These are phyloP conservation scores for Aphelenchoides besseyi DNA, from an alignment of 1,140 invertebrate genomes.

Conservation along the genomic window DNA sequence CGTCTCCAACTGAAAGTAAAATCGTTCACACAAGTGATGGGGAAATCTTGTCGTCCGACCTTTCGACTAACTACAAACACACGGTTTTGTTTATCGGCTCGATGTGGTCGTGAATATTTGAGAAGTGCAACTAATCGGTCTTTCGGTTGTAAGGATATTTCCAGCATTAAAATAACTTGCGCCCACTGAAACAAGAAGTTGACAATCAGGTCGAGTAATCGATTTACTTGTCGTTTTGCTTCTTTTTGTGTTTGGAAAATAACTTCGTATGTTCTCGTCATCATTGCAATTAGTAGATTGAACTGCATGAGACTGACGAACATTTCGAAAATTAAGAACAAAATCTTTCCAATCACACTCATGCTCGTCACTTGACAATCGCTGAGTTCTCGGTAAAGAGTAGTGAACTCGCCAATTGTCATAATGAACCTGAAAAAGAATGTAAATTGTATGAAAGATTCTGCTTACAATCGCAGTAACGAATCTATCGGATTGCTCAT, in stretches of 20 bases:
- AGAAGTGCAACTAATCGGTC: conserved; percentile 78
- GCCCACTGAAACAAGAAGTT: conserved; percentile 74
- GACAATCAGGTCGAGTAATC: not conserved
- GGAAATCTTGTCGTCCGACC: not conserved
- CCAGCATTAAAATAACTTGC: conserved; percentile 86
- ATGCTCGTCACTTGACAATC: conserved; percentile 27
- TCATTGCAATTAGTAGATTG: conserved; percentile 98
- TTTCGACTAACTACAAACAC: conserved; percentile 72
- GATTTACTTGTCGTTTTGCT: conserved; percentile 83
- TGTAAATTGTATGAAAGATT: not conserved
- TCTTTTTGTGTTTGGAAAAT: conserved; percentile 92
- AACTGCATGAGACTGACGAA: conserved; percentile 86
- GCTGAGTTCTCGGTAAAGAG: conserved; percentile 83
- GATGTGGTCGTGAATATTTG: conserved; percentile 89
- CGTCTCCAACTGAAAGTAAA: not conserved
- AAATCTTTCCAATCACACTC: conserved; percentile 68
- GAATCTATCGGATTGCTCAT: conserved; percentile 76
- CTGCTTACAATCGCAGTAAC: conserved; percentile 77
- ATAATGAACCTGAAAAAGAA: conserved; percentile 73
- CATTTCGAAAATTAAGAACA: conserved; percentile 90
- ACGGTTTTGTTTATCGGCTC: conserved; percentile 71
- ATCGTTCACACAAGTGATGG: not conserved
- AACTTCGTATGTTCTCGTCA: conserved; percentile 91
- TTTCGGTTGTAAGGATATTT: conserved; percentile 81
- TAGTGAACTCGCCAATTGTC: conserved; percentile 91